Base-by-base conservation (phyloP, 2,113 vertebrate species). In the Chinchilla lanigera region DNA sequence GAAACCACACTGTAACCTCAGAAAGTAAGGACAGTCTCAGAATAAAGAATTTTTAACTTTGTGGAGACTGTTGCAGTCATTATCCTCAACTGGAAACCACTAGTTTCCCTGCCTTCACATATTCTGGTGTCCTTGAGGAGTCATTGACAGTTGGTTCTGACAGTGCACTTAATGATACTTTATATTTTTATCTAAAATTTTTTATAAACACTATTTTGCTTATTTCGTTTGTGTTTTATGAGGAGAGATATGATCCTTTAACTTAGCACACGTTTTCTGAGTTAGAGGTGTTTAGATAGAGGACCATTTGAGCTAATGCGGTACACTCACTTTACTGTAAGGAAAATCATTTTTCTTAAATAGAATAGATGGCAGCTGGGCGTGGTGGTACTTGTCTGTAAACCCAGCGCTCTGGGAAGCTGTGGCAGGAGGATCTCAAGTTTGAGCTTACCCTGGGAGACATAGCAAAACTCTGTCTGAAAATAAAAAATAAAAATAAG, bases 131-230 rank as follows among this genome's bases (percentile, higher is more conserved):
- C 60, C 88, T 52, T 14, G 16, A 90, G 47, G 33, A 91, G 38
- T 52, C 35, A 92, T 75, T 67, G 61, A 91, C 26, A 84, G 19
- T 96, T 78, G 50, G 7, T 93, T 81, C 30, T 95, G 56, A 90
- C n/a, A 75, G 38, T 87, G 24, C 52, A 50, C 56, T 87, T 73
- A 83, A 47, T 91, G 65, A 75, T 50, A 28, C 38, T 84, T 54
- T 65, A n/a, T 60, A 60, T n/a, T 85, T 71, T 90, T 82, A 73
- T 78, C 60, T 63, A 63, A 92, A 90, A 86, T 81, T 82, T 38
- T 94, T 87, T 71, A 16, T 44, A 77, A 54, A 38, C n/a, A 41
- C 8, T 24, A 69, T 61, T 69, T 44, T 92, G 20, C 28, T 89
- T 69, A 1, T 44, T 28, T 71, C 65, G 28, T 50, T 71, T 94